phyloP scores from a whole-genome alignment of 2,888 invertebrate species.

The Drosophila flavopinicola region DNA sequence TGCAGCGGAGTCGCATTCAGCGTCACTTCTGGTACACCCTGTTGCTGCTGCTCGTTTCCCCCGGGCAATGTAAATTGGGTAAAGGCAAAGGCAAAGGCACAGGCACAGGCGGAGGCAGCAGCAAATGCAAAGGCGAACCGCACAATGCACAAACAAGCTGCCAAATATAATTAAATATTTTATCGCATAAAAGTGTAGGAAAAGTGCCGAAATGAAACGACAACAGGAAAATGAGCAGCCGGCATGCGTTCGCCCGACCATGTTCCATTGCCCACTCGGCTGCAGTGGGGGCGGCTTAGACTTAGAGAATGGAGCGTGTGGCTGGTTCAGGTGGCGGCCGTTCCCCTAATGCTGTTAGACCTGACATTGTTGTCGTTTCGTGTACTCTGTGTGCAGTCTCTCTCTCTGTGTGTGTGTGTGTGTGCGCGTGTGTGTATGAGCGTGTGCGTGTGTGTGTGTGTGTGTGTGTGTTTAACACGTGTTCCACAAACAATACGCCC shows the following conservation, averaged over 20 bases:
- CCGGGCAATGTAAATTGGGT: conserved; percentile 61
- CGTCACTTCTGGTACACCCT: background rate
- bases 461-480: conserved; percentile 58
- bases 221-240: conserved; percentile 72
- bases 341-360: conserved; percentile 70
- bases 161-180: conserved; percentile 81
- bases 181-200: conserved; percentile 76
- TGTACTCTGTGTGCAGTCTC: conserved; percentile 12
- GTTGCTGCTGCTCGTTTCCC: conserved; percentile 15
- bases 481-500: conserved; percentile 76
- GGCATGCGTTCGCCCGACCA: conserved; percentile 69
- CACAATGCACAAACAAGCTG: conserved; percentile 76
- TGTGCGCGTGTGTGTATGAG: conserved; percentile 6
- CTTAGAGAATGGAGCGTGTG: conserved; percentile 9
- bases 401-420: background rate
- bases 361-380: conserved; percentile 70
- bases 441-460: conserved; percentile 12
- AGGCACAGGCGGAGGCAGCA: conserved; percentile 30
- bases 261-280: conserved; percentile 19
- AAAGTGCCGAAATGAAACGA: conserved; percentile 76
- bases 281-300: background rate
- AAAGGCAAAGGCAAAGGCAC: conserved; percentile 19
- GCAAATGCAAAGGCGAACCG: conserved; percentile 41
- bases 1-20: conserved; percentile 2
- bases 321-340: conserved; percentile 53